Evolutionary conservation across 2,888 invertebrate species (phyloP).

Genomic region (Himalopsyche japonica): DNA sequence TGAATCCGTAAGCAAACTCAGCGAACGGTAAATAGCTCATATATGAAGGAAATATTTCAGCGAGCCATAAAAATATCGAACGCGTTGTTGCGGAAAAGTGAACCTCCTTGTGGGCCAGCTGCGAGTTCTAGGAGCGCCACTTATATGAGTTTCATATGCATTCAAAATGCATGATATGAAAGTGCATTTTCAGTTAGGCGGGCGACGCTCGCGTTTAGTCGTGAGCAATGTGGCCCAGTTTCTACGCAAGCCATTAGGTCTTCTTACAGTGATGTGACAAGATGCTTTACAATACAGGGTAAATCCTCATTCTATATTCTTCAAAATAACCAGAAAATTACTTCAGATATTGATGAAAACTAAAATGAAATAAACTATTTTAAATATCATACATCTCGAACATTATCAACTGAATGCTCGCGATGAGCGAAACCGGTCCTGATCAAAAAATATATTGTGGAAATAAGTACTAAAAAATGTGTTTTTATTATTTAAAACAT

Average conservation of each 20-base stretch:
- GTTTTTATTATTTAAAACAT: no score
- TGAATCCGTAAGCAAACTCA: background rate
- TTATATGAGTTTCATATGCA: constrained; percentile 14
- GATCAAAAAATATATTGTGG: no score
- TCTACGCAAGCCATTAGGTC: constrained; percentile 29
- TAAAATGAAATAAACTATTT: no score
- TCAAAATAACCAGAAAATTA: no score
- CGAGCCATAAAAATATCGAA: background rate
- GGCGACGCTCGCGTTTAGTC: background rate
- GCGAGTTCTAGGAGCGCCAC: background rate
- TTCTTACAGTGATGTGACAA: background rate
- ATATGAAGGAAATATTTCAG: background rate
- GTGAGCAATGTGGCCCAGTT: constrained; percentile 8
- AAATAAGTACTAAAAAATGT: no score
- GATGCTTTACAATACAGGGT: background rate
- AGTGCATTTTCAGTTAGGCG: constrained; percentile 26
- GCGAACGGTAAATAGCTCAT: background rate
- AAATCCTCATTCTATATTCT: no score
- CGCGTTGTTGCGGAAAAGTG: background rate
- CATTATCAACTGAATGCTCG: no score
- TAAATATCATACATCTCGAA: no score
- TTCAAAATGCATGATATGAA: constrained; percentile 31
- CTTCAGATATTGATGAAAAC: no score
- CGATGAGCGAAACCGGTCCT: no score
- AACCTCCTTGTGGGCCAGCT: background rate